Conservation (phyloP, 2,113 vertebrate species). For the Polypterus bichir region DNA sequence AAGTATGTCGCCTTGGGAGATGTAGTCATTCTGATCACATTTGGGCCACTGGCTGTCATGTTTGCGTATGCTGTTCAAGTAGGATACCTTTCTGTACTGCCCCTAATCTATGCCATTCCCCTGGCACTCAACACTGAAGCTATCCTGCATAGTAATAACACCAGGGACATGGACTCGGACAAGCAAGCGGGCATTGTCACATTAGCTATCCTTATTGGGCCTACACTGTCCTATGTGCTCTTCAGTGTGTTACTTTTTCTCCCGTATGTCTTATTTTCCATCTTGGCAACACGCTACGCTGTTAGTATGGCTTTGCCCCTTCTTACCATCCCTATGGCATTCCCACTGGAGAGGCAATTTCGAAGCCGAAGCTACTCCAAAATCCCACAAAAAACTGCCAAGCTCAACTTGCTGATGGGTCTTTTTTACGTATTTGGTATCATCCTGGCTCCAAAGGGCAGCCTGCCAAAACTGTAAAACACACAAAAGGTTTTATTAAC, state of each 20-base stretch:
- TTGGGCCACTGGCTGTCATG: slow-evolving; percentile 90
- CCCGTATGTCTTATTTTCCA: slow-evolving; percentile 83
- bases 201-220: slow-evolving; percentile 85
- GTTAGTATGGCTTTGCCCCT: slow-evolving; percentile 89
- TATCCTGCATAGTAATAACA: slow-evolving; percentile 97
- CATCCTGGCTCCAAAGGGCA: slow-evolving; percentile 66
- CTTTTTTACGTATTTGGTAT: slow-evolving; percentile 92
- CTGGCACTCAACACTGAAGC: slow-evolving; percentile 91
- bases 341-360: slow-evolving; percentile 83
- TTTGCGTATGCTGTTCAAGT: slow-evolving; percentile 92
- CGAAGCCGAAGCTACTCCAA: slow-evolving; percentile 73
- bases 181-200: slow-evolving; percentile 88
- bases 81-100: slow-evolving; percentile 77
- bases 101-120: slow-evolving; percentile 80
- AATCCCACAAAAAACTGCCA: slow-evolving; percentile 88
- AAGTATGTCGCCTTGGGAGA: slow-evolving; percentile 94
- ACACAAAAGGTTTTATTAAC: no score
- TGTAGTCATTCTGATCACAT: slow-evolving; percentile 92
- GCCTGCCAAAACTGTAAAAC: slow-evolving; percentile 67
- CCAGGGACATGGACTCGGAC: slow-evolving; percentile 90
- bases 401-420: slow-evolving; percentile 86
- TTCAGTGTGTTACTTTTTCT: slow-evolving; percentile 79
- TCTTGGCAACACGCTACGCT: slow-evolving; percentile 80
- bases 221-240: slow-evolving; percentile 76
- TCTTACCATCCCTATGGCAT: slow-evolving; percentile 87